A percentile compares a stretch with the other conserved stretches of the same genome.
Evolutionary conservation across 2,888 invertebrate genomes (phyloP).

Genomic region (Tenthredo livida): DNA sequence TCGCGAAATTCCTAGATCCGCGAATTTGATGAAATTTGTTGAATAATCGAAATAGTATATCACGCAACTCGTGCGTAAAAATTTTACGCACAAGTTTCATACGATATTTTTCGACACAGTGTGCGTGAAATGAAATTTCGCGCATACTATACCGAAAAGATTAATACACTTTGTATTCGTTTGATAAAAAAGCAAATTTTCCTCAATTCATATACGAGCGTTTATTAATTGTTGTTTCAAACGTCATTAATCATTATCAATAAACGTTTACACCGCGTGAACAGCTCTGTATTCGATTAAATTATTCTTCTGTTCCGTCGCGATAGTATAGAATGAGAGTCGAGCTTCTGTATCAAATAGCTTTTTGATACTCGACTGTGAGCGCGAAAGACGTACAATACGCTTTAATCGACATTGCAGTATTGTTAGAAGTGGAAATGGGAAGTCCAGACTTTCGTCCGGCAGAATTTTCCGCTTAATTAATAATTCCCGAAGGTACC

Average conservation of each 20-base stretch:
- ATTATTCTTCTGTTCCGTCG: background rate
- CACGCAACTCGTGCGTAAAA: no score
- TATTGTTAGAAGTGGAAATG: background rate
- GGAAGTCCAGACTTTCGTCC: background rate
- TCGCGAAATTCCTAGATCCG: background rate
- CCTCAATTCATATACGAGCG: background rate
- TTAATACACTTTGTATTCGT: no score
- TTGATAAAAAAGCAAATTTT: no score
- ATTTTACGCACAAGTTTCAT: no score
- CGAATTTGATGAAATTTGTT: background rate
- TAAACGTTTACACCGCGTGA: background rate
- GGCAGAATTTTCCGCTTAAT: background rate
- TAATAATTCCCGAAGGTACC: background rate
- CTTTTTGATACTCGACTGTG: background rate
- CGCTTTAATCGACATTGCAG: background rate
- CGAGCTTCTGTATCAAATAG: background rate
- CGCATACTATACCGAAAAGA: no score
- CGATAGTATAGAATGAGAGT: background rate
- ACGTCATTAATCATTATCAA: background rate
- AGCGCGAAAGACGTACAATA: background rate
- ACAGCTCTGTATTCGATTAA: background rate
- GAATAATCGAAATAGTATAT: no score
- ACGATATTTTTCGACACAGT: no score
- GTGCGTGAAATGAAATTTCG: no score
- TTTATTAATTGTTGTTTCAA: background rate